phyloP scores from a whole-genome alignment of 2,113 vertebrate genomes.

The Psammodynastes pulverulentus region DNA sequence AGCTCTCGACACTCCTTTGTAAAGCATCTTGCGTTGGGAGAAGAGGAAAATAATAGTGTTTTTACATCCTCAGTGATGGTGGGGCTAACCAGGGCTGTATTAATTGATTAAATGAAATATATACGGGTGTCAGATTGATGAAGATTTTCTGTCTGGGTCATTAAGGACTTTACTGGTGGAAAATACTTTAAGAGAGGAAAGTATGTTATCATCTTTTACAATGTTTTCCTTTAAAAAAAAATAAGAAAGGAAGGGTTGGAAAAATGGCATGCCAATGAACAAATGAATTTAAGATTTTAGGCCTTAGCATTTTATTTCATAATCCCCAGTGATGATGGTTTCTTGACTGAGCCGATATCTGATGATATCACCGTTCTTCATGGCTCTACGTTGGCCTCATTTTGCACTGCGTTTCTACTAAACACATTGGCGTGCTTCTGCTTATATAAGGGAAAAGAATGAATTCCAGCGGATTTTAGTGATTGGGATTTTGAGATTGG shows the following conservation, averaged over 20 bases:
- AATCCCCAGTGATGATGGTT: conserved; percentile 52
- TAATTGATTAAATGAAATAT: conserved; percentile 35
- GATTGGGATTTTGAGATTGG: conserved; percentile 77
- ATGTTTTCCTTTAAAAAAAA: conserved; percentile 45
- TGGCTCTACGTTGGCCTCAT: conserved; percentile 68
- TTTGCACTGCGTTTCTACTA: conserved; percentile 71
- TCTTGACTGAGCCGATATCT: conserved; percentile 56
- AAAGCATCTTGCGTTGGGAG: neutral
- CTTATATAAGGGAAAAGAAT: conserved; percentile 79
- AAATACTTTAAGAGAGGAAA: conserved; percentile 27
- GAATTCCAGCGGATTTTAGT: conserved; percentile 73
- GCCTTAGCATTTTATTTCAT: conserved; percentile 50
- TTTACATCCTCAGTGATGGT: conserved; percentile 42
- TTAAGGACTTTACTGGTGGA: conserved; percentile 63
- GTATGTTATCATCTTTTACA: conserved; percentile 54
- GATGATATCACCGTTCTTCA: conserved; percentile 58
- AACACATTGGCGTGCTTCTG: conserved; percentile 77
- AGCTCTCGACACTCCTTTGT: neutral
- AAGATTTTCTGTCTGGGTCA: conserved; percentile 69
- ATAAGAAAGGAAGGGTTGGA: neutral
- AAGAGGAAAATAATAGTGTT: conserved; percentile 29
- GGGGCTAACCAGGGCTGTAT: conserved; percentile 54
- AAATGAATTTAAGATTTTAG: conserved; percentile 44
- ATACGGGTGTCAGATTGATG: conserved; percentile 14
- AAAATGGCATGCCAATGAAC: conserved; percentile 26